Evolutionary conservation across 2,797 vertebrate genomes (phyloP).

Genomic region (Acrossocheilus fasciatus): DNA sequence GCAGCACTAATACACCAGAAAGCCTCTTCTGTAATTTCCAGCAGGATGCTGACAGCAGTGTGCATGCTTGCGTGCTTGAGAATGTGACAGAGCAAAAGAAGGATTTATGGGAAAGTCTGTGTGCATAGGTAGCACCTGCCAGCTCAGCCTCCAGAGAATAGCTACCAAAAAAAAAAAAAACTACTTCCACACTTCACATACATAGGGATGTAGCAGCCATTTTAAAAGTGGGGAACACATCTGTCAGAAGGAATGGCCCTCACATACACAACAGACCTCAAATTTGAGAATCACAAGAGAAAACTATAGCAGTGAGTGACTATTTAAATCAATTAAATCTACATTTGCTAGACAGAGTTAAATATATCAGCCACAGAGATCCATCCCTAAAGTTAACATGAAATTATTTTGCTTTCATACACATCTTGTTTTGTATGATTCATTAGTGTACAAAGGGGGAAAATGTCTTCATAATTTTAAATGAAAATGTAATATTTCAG

Average conservation of each 20-base stretch:
- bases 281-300: not conserved
- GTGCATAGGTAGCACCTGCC: constrained; percentile 18
- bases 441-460: not conserved
- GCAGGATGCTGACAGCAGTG: not conserved
- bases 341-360: not conserved
- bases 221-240: not conserved
- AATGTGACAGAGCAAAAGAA: constrained; percentile 32
- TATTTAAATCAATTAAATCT: not conserved
- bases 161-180: not conserved
- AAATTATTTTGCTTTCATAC: not conserved
- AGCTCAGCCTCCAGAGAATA: constrained; percentile 1
- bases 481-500: not conserved
- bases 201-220: not conserved
- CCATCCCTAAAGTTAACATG: constrained; percentile 12
- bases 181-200: constrained; percentile 2
- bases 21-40: not conserved
- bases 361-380: not conserved
- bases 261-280: not conserved
- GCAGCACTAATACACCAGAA: not conserved
- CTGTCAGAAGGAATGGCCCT: too few relatives aligned
- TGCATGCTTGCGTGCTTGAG: constrained; percentile 12
- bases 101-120: constrained; percentile 30
- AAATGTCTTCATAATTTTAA: not conserved
- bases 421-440: not conserved
- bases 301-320: not conserved